A percentile compares a stretch with the other conserved stretches of the same genome.
Evolutionary conservation across 2,888 invertebrate genomes (phyloP).

Genomic region (Dimorphilus gyrociliatus): DNA sequence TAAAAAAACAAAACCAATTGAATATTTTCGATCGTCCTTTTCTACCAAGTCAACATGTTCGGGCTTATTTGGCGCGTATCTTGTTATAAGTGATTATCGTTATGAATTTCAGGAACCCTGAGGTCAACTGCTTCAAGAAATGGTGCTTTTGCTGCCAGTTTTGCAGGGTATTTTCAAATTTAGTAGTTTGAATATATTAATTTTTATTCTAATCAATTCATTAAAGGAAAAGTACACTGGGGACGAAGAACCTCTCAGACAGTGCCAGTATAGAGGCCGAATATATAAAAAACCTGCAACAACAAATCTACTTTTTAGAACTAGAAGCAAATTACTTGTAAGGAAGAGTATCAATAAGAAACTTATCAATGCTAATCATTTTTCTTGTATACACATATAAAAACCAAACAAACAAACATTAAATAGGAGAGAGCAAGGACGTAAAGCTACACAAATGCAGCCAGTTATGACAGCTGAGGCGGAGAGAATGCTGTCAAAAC

Average conservation of each 20-base stretch:
- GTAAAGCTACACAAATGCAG: slow-evolving; percentile 32
- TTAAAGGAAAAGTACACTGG: slow-evolving; percentile 2
- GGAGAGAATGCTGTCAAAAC: slow-evolving; percentile 31
- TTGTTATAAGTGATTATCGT: no score
- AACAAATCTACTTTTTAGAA: slow-evolving; percentile 37
- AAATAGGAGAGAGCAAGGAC: slow-evolving; percentile 26
- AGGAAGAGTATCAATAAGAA: no score
- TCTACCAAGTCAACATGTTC: no score
- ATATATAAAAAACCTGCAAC: slow-evolving; percentile 37
- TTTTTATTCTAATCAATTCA: background rate
- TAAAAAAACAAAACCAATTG: no score
- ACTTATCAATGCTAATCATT: no score
- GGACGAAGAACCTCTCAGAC: slow-evolving; percentile 6
- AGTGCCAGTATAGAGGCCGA: slow-evolving; percentile 26
- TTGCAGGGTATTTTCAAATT: no score
- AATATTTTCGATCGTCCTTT: no score
- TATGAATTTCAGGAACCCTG: no score
- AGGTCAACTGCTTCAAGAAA: no score
- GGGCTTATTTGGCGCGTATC: no score
- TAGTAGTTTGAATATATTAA: no score
- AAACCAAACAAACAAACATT: background rate
- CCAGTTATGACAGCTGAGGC: slow-evolving; percentile 35
- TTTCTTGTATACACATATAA: slow-evolving; percentile 1
- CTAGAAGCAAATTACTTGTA: slow-evolving; percentile 36
- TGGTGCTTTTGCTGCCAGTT: no score